A percentile compares a stretch with the other conserved stretches of the same genome.
phyloP scores from a whole-genome alignment of 2,113 vertebrate species.

The Psammodynastes pulverulentus region DNA sequence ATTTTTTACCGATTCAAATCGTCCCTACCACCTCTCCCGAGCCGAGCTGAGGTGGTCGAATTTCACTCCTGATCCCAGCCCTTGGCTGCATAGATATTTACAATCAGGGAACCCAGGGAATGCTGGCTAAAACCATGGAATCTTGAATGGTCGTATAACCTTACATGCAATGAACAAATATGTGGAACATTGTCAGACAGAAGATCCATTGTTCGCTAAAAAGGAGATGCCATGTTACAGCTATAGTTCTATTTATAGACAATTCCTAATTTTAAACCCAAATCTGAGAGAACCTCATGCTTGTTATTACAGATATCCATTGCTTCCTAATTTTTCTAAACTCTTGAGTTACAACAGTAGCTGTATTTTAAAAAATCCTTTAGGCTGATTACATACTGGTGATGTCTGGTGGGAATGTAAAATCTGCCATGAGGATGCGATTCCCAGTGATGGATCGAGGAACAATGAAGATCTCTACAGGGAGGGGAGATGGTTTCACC shows the following conservation, averaged over 20 bases:
- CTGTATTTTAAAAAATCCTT: not conserved
- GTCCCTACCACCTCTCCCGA: no score
- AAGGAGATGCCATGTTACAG: not conserved
- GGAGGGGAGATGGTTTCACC: not conserved
- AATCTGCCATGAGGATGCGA: not conserved
- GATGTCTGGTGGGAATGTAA: not conserved
- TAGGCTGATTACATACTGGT: not conserved
- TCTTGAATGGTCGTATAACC: not conserved
- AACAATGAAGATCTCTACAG: not conserved
- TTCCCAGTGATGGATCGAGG: not conserved
- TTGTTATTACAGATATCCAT: not conserved
- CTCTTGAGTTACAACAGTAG: not conserved
- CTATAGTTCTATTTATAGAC: not conserved
- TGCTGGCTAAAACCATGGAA: not conserved
- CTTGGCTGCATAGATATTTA: no score
- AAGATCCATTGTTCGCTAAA: not conserved
- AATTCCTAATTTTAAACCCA: not conserved
- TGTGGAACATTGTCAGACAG: not conserved
- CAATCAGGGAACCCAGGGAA: not conserved
- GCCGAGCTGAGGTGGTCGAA: no score
- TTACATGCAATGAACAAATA: not conserved
- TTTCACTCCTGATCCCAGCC: no score
- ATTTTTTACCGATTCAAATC: no score
- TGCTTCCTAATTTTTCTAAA: not conserved
- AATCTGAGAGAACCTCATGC: not conserved